Evolutionary conservation across 2,888 invertebrate genomes (phyloP).

Genomic region (Neria commutata): DNA sequence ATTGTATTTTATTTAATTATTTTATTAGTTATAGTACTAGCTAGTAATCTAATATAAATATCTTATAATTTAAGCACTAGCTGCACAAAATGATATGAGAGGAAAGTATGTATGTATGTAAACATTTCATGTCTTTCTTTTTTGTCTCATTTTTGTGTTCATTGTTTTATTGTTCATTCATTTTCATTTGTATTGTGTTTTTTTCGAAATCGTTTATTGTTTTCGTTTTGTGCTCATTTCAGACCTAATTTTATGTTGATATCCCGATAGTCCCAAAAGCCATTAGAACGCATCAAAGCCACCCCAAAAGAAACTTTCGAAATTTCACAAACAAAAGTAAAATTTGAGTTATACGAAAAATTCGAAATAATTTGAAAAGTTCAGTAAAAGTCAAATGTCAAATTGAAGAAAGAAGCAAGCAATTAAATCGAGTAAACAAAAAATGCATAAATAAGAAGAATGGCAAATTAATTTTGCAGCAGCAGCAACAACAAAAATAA

Average conservation of each 20-base stretch:
- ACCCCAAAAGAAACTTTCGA: neutral
- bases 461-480: conserved; percentile 1
- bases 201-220: too few species aligned
- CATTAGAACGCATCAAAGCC: neutral
- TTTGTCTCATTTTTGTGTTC: neutral
- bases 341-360: neutral
- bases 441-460: conserved; percentile 7
- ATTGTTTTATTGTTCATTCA: neutral
- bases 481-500: conserved; percentile 4
- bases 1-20: too few species aligned
- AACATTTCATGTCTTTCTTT: neutral
- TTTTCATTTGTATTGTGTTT: too few species aligned
- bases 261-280: neutral
- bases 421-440: conserved; percentile 2
- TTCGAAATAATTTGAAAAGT: neutral
- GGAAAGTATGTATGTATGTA: conserved; percentile 6
- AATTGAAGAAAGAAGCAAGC: neutral
- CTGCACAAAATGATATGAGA: too few species aligned
- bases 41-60: too few species aligned
- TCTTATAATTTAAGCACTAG: too few species aligned
- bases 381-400: neutral
- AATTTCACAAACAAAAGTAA: conserved; percentile 1
- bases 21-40: too few species aligned
- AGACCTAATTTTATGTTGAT: neutral
- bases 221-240: conserved; percentile 6